Percentiles rank a stretch among this genome's conserved stretches.
phyloP scores from a whole-genome alignment of 2,888 invertebrate genomes.

The Strigamia crassipes region DNA sequence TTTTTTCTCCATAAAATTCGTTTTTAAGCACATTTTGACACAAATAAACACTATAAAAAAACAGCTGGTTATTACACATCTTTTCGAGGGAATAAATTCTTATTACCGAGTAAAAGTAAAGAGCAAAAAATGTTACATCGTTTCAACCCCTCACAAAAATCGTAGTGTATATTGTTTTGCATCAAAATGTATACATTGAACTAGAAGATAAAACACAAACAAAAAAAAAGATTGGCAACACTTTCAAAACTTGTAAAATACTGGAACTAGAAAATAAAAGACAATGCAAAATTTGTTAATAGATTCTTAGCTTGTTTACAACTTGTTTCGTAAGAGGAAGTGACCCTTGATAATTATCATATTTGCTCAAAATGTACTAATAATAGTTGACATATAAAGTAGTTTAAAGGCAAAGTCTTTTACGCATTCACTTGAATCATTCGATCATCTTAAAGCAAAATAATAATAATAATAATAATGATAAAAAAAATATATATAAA shows the following conservation, averaged over 20 bases:
- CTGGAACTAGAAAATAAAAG: slow-evolving; percentile 15
- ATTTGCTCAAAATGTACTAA: neutral
- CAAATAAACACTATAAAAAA: slow-evolving; percentile 2
- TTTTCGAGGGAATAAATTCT: slow-evolving; percentile 8
- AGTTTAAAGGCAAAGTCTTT: slow-evolving; percentile 14
- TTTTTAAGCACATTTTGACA: slow-evolving; percentile 6
- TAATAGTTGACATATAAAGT: neutral
- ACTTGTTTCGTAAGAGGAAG: slow-evolving; percentile 21
- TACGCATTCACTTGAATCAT: neutral
- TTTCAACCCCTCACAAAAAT: neutral
- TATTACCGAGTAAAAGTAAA: neutral
- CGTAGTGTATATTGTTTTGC: slow-evolving; percentile 10
- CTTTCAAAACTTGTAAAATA: slow-evolving; percentile 21
- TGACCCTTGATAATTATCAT: neutral
- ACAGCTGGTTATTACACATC: neutral
- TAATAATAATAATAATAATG: neutral
- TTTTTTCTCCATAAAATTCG: neutral
- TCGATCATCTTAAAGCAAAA: neutral
- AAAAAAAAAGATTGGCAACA: neutral
- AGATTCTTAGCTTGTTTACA: slow-evolving; percentile 2
- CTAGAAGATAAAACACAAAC: slow-evolving; percentile 16
- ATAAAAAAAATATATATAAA: neutral
- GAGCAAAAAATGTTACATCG: neutral
- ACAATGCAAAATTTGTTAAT: slow-evolving; percentile 17
- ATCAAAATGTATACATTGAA: slow-evolving; percentile 16